These are phyloP conservation scores for Cephalopterus ornatus DNA, from an alignment of 2,113 vertebrate species.

Conservation along the genomic window DNA sequence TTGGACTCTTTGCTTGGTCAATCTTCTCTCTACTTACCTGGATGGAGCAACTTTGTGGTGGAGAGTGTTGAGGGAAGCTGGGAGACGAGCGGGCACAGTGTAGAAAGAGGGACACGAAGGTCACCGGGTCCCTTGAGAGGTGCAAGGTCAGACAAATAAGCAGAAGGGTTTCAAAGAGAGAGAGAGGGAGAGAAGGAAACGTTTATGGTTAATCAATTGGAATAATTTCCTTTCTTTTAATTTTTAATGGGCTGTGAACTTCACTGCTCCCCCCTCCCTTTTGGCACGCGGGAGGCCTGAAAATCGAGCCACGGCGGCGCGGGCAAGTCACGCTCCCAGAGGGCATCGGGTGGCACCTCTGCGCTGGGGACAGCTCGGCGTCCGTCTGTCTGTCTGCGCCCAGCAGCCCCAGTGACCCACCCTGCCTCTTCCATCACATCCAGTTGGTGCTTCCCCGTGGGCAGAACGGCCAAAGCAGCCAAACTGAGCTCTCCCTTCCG, in stretches of 20 bases:
- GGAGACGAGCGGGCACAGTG: accelerated
- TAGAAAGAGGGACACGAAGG: neutral
- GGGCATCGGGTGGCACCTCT: neutral
- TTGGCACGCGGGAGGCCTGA: neutral
- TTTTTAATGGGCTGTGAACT: constrained; percentile 53
- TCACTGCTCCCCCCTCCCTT: neutral
- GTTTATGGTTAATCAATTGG: constrained; percentile 40
- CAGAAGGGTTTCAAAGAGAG: neutral
- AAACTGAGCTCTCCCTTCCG: neutral
- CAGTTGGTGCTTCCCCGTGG: accelerated
- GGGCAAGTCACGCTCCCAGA: neutral
- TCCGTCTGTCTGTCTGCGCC: neutral
- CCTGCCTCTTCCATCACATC: accelerated
- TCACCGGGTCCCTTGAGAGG: accelerated
- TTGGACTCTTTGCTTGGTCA: neutral
- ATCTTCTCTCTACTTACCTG: neutral
- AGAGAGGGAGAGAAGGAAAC: neutral
- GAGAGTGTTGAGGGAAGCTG: neutral
- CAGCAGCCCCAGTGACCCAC: neutral
- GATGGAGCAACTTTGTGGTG: neutral
- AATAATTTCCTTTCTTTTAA: constrained; percentile 35
- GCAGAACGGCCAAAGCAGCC: neutral
- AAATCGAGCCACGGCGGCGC: accelerated
- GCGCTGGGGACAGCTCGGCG: neutral
- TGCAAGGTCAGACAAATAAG: neutral